phyloP scores from a whole-genome alignment of 2,113 vertebrate species.

The Pseudopodoces humilis region DNA sequence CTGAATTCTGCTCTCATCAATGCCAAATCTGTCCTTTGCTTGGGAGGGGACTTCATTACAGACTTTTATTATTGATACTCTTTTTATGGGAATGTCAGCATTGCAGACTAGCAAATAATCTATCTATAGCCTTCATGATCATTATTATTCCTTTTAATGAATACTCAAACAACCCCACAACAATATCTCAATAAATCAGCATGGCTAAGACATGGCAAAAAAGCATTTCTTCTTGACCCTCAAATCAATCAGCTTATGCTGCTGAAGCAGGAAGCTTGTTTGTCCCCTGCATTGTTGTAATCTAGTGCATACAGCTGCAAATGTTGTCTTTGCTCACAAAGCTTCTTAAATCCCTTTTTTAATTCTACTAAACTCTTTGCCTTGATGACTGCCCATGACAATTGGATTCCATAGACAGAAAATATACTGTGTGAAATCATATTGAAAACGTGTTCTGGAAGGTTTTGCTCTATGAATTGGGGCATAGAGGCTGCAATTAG shows the following conservation, averaged over 20 bases:
- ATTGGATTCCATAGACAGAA: slow-evolving; percentile 12
- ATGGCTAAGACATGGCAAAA: background rate
- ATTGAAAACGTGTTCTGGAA: background rate
- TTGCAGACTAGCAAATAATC: background rate
- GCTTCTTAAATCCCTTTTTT: slow-evolving; percentile 45
- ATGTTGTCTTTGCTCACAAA: slow-evolving; percentile 43
- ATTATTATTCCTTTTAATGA: background rate
- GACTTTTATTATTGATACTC: background rate
- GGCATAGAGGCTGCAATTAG: background rate
- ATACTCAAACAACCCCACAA: background rate
- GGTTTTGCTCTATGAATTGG: background rate
- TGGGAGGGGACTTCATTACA: background rate
- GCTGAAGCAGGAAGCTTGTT: slow-evolving; percentile 27
- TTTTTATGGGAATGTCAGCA: background rate
- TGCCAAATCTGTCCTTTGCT: background rate
- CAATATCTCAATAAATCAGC: background rate
- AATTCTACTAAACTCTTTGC: slow-evolving; percentile 53
- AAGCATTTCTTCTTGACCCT: background rate
- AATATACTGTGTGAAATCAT: background rate
- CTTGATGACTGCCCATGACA: slow-evolving; percentile 18
- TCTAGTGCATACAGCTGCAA: slow-evolving; percentile 21
- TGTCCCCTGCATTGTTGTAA: slow-evolving; percentile 43
- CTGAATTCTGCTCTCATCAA: background rate
- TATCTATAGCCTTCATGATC: background rate
- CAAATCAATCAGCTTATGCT: slow-evolving; percentile 34